Percentiles rank a stretch among this genome's conserved stretches.
phyloP scores from a whole-genome alignment of 2,888 invertebrate genomes.

The Lasioglossum calceatum region DNA sequence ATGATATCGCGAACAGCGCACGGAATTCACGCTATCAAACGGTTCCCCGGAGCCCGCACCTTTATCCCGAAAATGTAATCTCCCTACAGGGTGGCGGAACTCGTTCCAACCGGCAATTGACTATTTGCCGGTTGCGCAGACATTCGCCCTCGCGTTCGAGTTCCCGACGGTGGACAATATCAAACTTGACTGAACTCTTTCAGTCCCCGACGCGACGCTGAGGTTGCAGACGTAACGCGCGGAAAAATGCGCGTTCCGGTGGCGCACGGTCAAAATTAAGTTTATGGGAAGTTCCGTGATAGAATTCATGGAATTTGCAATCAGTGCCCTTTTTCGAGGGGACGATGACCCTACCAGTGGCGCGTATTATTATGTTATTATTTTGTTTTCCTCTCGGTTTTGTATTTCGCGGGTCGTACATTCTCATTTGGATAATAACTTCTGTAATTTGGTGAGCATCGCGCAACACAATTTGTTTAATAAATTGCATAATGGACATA shows the following conservation, averaged over 20 bases:
- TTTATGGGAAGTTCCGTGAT: neutral
- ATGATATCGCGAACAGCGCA: conserved; percentile 57
- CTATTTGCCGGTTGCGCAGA: neutral
- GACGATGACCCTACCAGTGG: neutral
- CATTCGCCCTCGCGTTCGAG: no score
- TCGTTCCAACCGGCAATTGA: conserved; percentile 1
- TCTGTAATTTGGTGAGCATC: neutral
- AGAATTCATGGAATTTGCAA: neutral
- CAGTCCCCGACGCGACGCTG: neutral
- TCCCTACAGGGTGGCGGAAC: conserved; percentile 3
- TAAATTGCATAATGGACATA: neutral
- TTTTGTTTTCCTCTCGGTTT: neutral
- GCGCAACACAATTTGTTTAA: neutral
- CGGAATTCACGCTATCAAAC: conserved; percentile 45
- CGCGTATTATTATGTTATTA: neutral
- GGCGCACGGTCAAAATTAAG: neutral
- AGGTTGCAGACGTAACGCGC: neutral
- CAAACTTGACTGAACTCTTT: neutral
- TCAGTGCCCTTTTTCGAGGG: neutral
- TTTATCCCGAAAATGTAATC: conserved; percentile 44
- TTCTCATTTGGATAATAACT: neutral
- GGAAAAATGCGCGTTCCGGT: neutral
- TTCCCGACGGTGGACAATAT: neutral
- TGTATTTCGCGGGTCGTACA: neutral
- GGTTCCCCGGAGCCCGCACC: conserved; percentile 28